phyloP scores from a whole-genome alignment of 2,113 vertebrate genomes.

The Brienomyrus brachyistius region DNA sequence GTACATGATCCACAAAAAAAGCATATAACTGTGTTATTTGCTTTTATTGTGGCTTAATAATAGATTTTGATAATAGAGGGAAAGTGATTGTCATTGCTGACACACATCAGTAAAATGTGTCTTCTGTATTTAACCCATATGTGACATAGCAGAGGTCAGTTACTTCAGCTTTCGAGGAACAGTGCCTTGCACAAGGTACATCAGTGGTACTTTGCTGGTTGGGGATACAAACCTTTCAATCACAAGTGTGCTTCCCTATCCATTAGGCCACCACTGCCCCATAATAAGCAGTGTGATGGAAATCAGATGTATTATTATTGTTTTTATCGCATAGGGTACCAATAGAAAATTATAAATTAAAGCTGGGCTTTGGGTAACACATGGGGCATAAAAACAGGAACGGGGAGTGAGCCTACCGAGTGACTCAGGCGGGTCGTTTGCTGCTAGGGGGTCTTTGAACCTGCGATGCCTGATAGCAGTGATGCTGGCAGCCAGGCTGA shows the following conservation, averaged over 20 bases:
- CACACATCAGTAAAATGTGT: neutral
- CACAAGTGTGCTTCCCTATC: neutral
- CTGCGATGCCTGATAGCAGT: slow-evolving; percentile 61
- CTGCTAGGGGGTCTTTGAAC: slow-evolving; percentile 46
- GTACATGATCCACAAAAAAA: neutral
- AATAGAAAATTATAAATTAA: neutral
- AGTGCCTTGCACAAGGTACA: neutral
- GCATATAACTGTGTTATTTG: neutral
- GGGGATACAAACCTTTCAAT: neutral
- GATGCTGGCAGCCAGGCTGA: slow-evolving; percentile 70
- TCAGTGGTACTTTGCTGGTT: neutral
- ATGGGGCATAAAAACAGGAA: neutral
- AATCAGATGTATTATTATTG: neutral
- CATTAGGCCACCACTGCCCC: neutral
- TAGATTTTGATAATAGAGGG: neutral
- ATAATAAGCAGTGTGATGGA: neutral
- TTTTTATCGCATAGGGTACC: neutral
- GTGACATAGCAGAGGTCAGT: neutral
- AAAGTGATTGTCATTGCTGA: neutral
- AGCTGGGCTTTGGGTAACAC: neutral
- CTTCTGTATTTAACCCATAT: neutral
- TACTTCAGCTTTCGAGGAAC: too few relatives aligned
- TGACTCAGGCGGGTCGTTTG: slow-evolving; percentile 27
- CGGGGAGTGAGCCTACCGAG: slow-evolving; percentile 40
- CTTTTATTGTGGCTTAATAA: neutral